phyloP scores from a whole-genome alignment of 2,888 invertebrate genomes.

The Aradus depressus region DNA sequence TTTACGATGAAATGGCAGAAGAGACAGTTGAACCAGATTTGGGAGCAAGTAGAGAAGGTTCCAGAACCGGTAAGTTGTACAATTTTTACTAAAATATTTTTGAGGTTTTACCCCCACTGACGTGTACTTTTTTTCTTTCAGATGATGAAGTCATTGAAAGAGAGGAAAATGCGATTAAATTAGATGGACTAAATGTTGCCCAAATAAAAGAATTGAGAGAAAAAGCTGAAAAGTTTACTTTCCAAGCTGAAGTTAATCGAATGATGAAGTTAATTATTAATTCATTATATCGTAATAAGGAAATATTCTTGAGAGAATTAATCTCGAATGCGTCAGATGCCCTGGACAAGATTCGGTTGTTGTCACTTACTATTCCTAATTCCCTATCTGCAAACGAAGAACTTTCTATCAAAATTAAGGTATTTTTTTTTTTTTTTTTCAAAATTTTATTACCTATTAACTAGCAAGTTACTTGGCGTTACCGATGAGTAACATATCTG shows the following conservation, averaged over 20 bases:
- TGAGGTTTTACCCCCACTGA: too few species aligned
- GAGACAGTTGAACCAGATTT: slow-evolving; percentile 63
- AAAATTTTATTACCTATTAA: neutral
- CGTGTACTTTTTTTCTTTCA: slow-evolving; percentile 37
- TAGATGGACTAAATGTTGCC: slow-evolving; percentile 88
- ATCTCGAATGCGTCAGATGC: slow-evolving; percentile 99
- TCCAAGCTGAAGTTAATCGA: slow-evolving; percentile 97
- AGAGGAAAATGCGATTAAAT: slow-evolving; percentile 91
- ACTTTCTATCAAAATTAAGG: slow-evolving; percentile 75
- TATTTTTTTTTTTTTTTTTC: slow-evolving; percentile 29
- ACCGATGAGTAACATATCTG: too few species aligned
- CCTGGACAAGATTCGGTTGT: slow-evolving; percentile 89
- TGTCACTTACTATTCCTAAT: slow-evolving; percentile 77
- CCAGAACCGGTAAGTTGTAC: slow-evolving; percentile 63
- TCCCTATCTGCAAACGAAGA: slow-evolving; percentile 71
- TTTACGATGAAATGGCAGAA: slow-evolving; percentile 9
- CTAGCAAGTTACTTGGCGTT: too few species aligned
- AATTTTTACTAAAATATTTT: slow-evolving; percentile 8
- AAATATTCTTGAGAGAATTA: slow-evolving; percentile 94
- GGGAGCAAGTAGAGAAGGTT: slow-evolving; percentile 76
- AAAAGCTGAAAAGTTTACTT: slow-evolving; percentile 75
- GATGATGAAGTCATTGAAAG: slow-evolving; percentile 83
- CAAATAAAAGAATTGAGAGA: slow-evolving; percentile 86
- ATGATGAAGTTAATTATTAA: slow-evolving; percentile 99
- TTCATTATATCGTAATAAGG: slow-evolving; percentile 96